phyloP scores from a whole-genome alignment of 1,140 invertebrate species.

The Brachystomella parvula region DNA sequence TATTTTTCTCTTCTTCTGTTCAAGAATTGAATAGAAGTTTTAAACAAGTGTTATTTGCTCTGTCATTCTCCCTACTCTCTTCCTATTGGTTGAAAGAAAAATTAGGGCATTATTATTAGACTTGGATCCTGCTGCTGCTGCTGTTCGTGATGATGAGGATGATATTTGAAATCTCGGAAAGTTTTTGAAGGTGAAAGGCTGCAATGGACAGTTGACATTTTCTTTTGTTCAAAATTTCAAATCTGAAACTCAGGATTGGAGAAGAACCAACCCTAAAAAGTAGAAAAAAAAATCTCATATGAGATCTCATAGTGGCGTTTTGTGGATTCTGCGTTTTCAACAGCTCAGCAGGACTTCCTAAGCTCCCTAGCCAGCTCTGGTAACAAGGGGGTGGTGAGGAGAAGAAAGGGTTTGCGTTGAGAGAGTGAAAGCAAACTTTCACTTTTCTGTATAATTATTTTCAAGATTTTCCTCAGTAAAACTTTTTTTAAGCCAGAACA shows the following conservation, averaged over 20 bases:
- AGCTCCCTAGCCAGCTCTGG: no score
- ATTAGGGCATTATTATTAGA: constrained; percentile 35
- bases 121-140: not conserved
- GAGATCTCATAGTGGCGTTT: not conserved
- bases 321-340: not conserved
- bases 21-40: constrained; percentile 23
- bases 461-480: no score
- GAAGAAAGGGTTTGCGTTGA: not conserved
- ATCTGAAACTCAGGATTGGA: no score
- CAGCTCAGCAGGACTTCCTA: not conserved
- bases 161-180: not conserved
- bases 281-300: not conserved
- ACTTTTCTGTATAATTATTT: no score
- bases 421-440: not conserved
- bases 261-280: no score
- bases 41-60: constrained; percentile 39
- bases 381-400: not conserved
- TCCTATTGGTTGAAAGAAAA: constrained; percentile 32
- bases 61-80: constrained; percentile 31
- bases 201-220: constrained; percentile 6
- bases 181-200: not conserved
- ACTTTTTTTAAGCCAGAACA: no score
- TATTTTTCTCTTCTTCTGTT: constrained; percentile 25
- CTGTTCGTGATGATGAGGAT: no score
- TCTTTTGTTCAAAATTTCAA: not conserved